Conservation (phyloP, 2,113 vertebrate species). For the Anolis sagrei region DNA sequence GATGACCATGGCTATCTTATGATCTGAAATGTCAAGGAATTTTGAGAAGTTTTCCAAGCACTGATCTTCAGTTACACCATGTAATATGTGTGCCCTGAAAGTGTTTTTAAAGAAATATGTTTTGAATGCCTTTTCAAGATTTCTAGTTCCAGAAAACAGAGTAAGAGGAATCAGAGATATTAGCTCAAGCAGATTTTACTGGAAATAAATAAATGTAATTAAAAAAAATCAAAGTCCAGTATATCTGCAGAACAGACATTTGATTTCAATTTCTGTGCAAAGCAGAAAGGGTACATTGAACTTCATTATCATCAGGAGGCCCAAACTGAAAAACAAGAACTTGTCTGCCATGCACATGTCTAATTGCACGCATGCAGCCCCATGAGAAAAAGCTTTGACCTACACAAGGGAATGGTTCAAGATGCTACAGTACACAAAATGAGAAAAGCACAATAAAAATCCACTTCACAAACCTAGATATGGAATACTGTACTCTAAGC, state of each 20-base stretch:
- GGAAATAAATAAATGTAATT: too few species aligned
- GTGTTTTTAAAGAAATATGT: not conserved
- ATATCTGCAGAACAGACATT: not conserved
- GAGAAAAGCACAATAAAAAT: too few species aligned
- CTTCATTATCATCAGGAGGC: not conserved
- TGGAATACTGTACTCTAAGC: not conserved
- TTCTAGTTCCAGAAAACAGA: not conserved
- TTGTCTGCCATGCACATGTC: not conserved
- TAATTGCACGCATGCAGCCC: not conserved
- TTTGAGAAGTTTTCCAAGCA: not conserved
- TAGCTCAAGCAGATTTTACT: not conserved
- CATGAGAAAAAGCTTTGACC: not conserved
- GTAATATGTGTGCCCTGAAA: too few species aligned
- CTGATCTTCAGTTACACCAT: too few species aligned
- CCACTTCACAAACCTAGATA: not conserved
- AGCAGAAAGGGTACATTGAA: not conserved
- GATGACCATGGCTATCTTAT: not conserved
- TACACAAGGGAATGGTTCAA: not conserved
- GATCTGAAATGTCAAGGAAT: too few species aligned
- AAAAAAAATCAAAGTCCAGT: not conserved
- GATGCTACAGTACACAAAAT: not conserved
- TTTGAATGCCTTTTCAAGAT: not conserved
- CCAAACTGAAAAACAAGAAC: not conserved
- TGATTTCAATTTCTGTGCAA: not conserved
- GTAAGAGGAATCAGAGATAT: not conserved